A percentile compares a stretch with the other conserved stretches of the same genome.
phyloP scores from a whole-genome alignment of 2,888 invertebrate genomes.

The Sialis lutaria region DNA sequence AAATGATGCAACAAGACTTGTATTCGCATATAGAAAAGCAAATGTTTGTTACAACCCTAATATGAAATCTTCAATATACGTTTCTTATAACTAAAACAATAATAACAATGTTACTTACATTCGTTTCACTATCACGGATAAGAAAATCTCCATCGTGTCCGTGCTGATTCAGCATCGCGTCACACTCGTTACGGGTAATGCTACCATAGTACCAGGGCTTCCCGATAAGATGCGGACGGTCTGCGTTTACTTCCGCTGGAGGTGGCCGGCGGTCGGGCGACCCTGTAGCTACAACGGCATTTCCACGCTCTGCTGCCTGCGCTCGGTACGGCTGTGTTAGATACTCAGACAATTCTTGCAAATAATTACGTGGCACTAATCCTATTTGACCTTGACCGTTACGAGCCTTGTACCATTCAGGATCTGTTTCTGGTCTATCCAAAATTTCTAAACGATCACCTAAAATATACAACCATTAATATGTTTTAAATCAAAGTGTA shows the following conservation, averaged over 20 bases:
- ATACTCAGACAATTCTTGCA: conserved; percentile 83
- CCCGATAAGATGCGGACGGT: conserved; percentile 52
- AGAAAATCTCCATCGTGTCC: conserved; percentile 98
- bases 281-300: conserved; percentile 19
- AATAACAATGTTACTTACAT: conserved; percentile 46
- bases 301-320: conserved; percentile 18
- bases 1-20: no score
- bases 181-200: conserved; percentile 91
- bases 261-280: conserved; percentile 28
- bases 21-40: no score
- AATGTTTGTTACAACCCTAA: no score
- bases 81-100: no score
- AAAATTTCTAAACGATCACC: conserved; percentile 87
- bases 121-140: conserved; percentile 97
- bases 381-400: conserved; percentile 87
- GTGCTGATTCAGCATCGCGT: conserved; percentile 83
- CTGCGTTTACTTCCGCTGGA: conserved; percentile 20
- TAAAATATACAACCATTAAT: no score
- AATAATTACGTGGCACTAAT: conserved; percentile 87
- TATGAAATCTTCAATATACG: no score
- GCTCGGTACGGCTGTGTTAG: conserved; percentile 68
- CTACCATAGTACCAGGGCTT: conserved; percentile 97
- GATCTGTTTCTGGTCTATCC: conserved; percentile 91
- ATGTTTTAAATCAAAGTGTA: no score
- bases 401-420: conserved; percentile 89